Evolutionary conservation across 2,888 invertebrate genomes (phyloP), one percentile per base, ranked within the genome.

Genomic region (Cataglyphis cursor): DNA sequence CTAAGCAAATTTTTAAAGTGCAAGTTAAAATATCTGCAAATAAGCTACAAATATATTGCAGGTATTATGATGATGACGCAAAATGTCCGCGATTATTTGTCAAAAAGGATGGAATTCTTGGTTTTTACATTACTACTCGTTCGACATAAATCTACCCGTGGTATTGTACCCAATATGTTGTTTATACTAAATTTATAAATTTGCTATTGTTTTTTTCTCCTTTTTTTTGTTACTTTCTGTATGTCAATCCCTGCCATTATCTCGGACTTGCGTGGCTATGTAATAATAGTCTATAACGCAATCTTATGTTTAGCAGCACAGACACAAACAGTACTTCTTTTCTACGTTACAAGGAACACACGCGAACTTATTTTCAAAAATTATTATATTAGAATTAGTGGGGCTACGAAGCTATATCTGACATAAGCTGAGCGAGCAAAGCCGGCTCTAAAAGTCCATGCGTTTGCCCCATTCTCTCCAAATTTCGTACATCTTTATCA

Each of bases 401-500:
- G 91, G 95, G 95, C 94, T 95, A 95, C 94, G 95, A 95, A 80
- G 94, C 95, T 83, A 95, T 95, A 80, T 95, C 95, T 75, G 94
- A 94, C 95, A 95, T 95, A 66, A 95, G 93, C 89, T 95, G 95
- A 88, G 95, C 95, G 83, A 95, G 96, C 87, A 95, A 90, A 83
- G 94, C 93, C 35, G 97, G 96, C 92, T 97, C 97, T 73, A 96
- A 93, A 83, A 96, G 94, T 82, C 96, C 96, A 85, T 96, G 96
- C 6, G 96, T 95, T 89, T 96, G 96, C 78, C 96, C 96, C 94
- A 96, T 95, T 94, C 97, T 97, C 93, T 97, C 97, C 91, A 97
- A 94, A 82, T 97, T 97, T 94, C 97, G 96, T 28, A 97, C 96
- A 93, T 97, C 97, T 93, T 97, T 97, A 93, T 97, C 97, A 64